Percentiles rank a stretch among this genome's conserved stretches.
Evolutionary conservation across 2,888 invertebrate species (phyloP).

Genomic region (Blastobasis lacticolella): DNA sequence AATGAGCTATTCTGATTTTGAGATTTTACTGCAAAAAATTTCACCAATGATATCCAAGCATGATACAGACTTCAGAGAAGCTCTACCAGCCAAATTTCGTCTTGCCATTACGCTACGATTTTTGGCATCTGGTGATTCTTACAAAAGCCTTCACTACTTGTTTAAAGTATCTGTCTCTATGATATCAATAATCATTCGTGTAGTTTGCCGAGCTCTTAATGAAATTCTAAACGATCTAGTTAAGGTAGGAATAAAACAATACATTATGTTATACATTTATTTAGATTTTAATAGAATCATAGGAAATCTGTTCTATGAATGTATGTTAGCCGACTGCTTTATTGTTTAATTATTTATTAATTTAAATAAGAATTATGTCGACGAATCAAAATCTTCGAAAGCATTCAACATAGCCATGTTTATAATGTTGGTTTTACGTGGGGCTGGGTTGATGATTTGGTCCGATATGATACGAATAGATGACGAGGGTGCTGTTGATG

Average conservation of each 20-base stretch:
- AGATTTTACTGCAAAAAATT: constrained; percentile 23
- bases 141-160: constrained; percentile 19
- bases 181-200: constrained; percentile 24
- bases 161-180: constrained; percentile 23
- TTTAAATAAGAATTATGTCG: too few relatives aligned
- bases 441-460: too few relatives aligned
- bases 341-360: constrained; percentile 12
- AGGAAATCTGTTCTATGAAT: background rate
- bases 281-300: background rate
- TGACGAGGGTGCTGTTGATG: too few relatives aligned
- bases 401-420: constrained; percentile 11
- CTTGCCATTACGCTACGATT: constrained; percentile 26
- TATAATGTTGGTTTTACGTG: constrained; percentile 14
- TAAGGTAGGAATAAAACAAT: constrained; percentile 16
- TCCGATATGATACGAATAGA: too few relatives aligned
- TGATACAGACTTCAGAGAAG: constrained; percentile 17
- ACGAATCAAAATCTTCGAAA: constrained; percentile 12
- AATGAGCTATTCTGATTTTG: constrained; percentile 19
- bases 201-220: constrained; percentile 26
- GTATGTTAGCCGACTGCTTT: constrained; percentile 8
- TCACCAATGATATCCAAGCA: constrained; percentile 25
- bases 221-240: constrained; percentile 22
- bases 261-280: constrained; percentile 7
- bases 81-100: constrained; percentile 19
- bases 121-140: constrained; percentile 20